Percentiles rank a stretch among this genome's conserved stretches.
phyloP scores from a whole-genome alignment of 2,113 vertebrate species.

The Sinocyclocheilus anophthalmus region DNA sequence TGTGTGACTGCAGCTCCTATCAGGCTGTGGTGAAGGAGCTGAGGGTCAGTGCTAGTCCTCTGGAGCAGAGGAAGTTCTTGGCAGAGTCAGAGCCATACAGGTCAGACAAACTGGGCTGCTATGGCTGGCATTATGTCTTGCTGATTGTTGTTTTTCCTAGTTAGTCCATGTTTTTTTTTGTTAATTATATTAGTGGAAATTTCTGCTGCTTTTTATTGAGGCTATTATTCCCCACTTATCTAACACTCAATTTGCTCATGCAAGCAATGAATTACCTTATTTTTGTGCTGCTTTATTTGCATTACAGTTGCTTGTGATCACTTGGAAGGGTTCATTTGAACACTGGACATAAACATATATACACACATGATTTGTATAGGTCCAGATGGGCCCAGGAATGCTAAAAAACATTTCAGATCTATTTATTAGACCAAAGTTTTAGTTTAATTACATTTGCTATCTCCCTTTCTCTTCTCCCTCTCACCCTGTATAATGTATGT shows the following conservation, averaged over 20 bases:
- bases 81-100: slow-evolving; percentile 90
- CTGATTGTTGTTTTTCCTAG: neutral
- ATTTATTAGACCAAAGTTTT: slow-evolving; percentile 49
- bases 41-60: slow-evolving; percentile 83
- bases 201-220: neutral
- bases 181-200: neutral
- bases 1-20: slow-evolving; percentile 87
- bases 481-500: neutral
- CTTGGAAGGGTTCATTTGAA: neutral
- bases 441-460: slow-evolving; percentile 46
- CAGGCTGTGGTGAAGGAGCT: slow-evolving; percentile 94
- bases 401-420: slow-evolving; percentile 14
- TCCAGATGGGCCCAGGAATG: slow-evolving; percentile 6
- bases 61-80: slow-evolving; percentile 91
- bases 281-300: neutral
- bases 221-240: neutral
- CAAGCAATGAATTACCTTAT: neutral
- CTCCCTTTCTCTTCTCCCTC: neutral
- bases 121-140: neutral
- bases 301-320: neutral
- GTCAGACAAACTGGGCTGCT: slow-evolving; percentile 62
- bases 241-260: neutral
- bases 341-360: neutral
- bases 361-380: neutral
- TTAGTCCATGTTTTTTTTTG: neutral